Evolutionary conservation across 1,140 invertebrate species (phyloP).

Genomic region (Uloborus diversus): DNA sequence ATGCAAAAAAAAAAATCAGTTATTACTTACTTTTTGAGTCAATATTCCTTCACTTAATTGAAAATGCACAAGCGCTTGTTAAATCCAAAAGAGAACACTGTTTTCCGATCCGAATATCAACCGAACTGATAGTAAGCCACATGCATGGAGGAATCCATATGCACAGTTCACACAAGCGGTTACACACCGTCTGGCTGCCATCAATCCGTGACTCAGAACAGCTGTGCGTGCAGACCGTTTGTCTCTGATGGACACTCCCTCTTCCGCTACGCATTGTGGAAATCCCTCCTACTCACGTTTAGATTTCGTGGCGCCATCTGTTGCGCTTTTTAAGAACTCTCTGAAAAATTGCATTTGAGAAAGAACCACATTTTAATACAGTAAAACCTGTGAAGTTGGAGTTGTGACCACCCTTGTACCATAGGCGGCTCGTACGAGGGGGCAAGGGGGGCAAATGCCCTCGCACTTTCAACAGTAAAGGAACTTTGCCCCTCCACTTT

Average conservation of each 20-base stretch:
- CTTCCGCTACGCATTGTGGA: not conserved
- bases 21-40: not conserved
- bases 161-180: not conserved
- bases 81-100: not conserved
- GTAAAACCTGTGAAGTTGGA: no score
- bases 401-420: no score
- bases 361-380: no score
- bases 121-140: not conserved
- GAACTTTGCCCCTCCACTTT: no score
- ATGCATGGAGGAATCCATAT: slow-evolving; percentile 23
- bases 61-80: no score
- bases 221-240: slow-evolving; percentile 41
- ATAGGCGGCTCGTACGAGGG: no score
- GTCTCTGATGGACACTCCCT: not conserved
- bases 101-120: not conserved
- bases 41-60: not conserved
- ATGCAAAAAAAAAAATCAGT: not conserved
- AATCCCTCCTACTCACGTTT: not conserved
- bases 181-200: not conserved
- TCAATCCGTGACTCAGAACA: slow-evolving; percentile 44
- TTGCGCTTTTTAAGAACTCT: no score
- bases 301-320: not conserved
- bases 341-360: no score
- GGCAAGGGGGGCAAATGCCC: no score
- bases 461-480: no score